phyloP scores from a whole-genome alignment of 2,888 invertebrate genomes.

The Drosophila stalkeri region DNA sequence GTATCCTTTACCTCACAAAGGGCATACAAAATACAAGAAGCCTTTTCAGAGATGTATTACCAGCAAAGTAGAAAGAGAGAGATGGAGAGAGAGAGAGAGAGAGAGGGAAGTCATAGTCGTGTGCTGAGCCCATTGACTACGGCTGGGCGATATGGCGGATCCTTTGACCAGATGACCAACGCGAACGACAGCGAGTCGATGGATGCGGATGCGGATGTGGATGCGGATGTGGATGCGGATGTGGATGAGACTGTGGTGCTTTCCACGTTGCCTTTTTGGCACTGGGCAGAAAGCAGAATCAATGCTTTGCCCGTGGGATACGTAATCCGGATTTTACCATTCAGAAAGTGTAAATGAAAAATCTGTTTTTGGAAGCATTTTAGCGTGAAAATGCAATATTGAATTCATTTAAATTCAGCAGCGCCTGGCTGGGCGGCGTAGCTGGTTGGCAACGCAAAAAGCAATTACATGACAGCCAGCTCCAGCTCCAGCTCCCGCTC shows the following conservation, averaged over 20 bases:
- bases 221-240: not conserved
- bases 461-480: constrained; percentile 75
- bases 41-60: constrained; percentile 70
- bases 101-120: not conserved
- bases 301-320: constrained; percentile 81
- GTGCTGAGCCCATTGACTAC: constrained; percentile 35
- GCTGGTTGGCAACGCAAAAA: constrained; percentile 59
- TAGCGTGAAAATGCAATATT: constrained; percentile 84
- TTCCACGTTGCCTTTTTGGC: constrained; percentile 37
- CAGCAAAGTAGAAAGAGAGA: constrained; percentile 16
- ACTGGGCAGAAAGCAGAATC: constrained; percentile 73
- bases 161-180: constrained; percentile 59
- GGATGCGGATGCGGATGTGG: not conserved
- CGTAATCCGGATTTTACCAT: constrained; percentile 83
- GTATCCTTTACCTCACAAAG: constrained; percentile 73
- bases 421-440: constrained; percentile 34
- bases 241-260: constrained; percentile 9
- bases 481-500: not conserved
- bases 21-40: constrained; percentile 74
- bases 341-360: constrained; percentile 84
- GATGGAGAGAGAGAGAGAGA: constrained; percentile 9
- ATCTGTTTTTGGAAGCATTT: constrained; percentile 84
- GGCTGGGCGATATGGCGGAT: constrained; percentile 39
- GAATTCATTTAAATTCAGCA: constrained; percentile 83
- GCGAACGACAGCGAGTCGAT: constrained; percentile 18